These are phyloP conservation scores for Lithobates sylvaticus DNA, from an alignment of 2,797 vertebrate genomes.

Conservation along the genomic window DNA sequence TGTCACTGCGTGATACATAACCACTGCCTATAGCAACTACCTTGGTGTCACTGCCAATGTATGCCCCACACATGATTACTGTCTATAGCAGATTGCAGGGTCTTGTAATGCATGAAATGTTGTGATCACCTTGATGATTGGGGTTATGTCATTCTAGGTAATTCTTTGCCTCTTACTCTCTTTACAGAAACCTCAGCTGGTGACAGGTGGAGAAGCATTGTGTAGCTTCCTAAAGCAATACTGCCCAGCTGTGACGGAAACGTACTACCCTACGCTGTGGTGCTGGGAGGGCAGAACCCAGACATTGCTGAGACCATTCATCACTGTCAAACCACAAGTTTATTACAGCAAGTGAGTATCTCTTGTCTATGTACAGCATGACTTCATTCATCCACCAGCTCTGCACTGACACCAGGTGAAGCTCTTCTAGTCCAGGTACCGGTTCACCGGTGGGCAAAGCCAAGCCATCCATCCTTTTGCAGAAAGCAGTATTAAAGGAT, in stretches of 20 bases:
- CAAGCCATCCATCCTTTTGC: neutral
- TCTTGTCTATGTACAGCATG: neutral
- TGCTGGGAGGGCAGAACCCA: conserved; percentile 97
- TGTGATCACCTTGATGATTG: neutral
- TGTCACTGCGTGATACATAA: too few species aligned
- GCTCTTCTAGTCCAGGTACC: neutral
- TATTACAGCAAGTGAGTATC: conserved; percentile 93
- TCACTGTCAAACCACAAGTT: conserved; percentile 91
- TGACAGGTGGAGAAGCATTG: conserved; percentile 90
- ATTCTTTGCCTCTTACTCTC: conserved; percentile 49
- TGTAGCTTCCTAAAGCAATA: conserved; percentile 90
- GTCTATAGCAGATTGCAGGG: too few species aligned
- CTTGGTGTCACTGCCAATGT: too few species aligned
- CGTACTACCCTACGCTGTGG: conserved; percentile 97
- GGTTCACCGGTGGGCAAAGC: neutral
- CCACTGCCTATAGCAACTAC: too few species aligned
- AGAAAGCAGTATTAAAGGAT: too few species aligned
- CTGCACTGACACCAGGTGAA: neutral
- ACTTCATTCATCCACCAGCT: neutral
- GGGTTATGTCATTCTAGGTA: neutral
- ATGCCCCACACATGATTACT: too few species aligned
- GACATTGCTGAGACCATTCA: conserved; percentile 94
- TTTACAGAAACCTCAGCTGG: conserved; percentile 92
- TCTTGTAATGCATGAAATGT: too few species aligned
- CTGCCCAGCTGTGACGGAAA: conserved; percentile 95